phyloP scores from a whole-genome alignment of 2,797 vertebrate species.

The Dicrostonyx torquatus region DNA sequence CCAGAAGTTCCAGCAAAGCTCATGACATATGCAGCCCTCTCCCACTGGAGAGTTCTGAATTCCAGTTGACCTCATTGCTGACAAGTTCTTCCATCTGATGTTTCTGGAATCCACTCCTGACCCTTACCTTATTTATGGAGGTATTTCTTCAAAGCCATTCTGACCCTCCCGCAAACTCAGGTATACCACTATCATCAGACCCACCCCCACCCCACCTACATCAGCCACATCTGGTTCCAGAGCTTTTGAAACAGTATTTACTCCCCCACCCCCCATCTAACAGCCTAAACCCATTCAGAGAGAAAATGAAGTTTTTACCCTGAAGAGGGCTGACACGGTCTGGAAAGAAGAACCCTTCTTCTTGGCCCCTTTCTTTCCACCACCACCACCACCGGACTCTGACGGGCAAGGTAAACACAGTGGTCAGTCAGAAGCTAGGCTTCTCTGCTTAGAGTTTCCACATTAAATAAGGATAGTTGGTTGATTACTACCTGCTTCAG shows the following conservation, averaged over 20 bases:
- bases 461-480: background rate
- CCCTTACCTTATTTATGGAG: background rate
- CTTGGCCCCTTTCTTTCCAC: conserved; percentile 90
- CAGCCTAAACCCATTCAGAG: background rate
- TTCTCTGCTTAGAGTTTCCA: background rate
- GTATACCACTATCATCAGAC: background rate
- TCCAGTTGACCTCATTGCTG: background rate
- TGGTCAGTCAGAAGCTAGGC: background rate
- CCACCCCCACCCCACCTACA: background rate
- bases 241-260: background rate
- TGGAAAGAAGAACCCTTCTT: conserved; percentile 95
- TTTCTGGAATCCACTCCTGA: background rate
- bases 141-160: background rate
- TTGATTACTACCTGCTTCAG: conserved; percentile 82
- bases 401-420: background rate
- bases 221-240: background rate
- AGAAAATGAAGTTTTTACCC: conserved; percentile 84
- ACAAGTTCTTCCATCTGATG: background rate
- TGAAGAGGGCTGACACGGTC: conserved; percentile 93
- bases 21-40: background rate
- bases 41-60: background rate
- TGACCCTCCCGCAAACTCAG: background rate
- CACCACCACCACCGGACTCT: conserved; percentile 83
- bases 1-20: background rate
- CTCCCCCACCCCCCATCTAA: background rate